Conservation (phyloP, 2,113 vertebrate species). For the Brienomyrus longianalis region DNA sequence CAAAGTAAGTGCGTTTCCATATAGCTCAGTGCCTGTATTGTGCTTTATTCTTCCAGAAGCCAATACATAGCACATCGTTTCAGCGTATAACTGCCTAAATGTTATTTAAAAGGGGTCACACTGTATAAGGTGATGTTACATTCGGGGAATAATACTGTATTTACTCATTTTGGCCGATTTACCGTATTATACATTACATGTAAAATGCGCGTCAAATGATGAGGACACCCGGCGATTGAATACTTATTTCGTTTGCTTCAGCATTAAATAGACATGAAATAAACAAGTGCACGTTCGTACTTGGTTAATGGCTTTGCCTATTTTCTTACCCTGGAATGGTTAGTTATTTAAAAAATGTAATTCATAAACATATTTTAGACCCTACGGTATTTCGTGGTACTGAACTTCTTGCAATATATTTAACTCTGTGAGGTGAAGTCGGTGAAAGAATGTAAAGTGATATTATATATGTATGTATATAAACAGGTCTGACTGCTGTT, state of each 20-base stretch:
- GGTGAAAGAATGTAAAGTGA: neutral
- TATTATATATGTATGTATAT: neutral
- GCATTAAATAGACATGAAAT: neutral
- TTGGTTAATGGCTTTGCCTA: neutral
- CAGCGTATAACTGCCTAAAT: neutral
- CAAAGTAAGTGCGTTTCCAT: slow-evolving; percentile 58
- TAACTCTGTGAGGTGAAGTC: neutral
- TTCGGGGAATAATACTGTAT: neutral
- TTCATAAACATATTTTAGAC: neutral
- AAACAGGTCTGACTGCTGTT: neutral
- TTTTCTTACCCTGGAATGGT: neutral
- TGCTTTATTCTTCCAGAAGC: neutral
- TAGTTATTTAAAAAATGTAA: neutral
- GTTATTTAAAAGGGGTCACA: neutral
- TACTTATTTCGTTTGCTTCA: neutral
- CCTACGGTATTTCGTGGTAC: neutral
- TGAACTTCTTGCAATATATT: neutral
- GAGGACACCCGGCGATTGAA: neutral
- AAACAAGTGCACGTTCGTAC: neutral
- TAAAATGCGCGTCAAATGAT: neutral
- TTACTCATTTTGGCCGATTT: neutral
- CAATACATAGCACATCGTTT: neutral
- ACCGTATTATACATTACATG: neutral
- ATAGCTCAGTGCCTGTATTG: slow-evolving; percentile 7
- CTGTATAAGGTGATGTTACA: neutral